A percentile compares a stretch with the other conserved stretches of the same genome.
phyloP scores from a whole-genome alignment of 2,888 invertebrate species.

The Caenorhabditis sp. region DNA sequence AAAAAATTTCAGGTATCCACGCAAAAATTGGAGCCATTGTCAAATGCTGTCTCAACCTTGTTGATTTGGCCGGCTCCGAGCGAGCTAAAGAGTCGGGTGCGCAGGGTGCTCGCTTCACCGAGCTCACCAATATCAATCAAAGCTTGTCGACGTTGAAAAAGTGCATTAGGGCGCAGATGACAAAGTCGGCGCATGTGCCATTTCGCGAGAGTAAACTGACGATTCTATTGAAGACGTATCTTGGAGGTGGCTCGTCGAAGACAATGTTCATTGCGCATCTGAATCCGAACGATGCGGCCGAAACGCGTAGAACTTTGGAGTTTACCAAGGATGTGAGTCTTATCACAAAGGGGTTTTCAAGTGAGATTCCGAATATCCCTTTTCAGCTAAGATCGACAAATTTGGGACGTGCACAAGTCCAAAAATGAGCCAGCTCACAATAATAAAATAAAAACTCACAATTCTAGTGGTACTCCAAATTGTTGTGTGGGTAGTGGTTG shows the following conservation, averaged over 20 bases:
- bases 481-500: constrained; percentile 81
- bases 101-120: constrained; percentile 76
- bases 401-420: constrained; percentile 15
- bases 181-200: constrained; percentile 81
- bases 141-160: constrained; percentile 52
- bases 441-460: constrained; percentile 74
- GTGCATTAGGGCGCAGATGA: constrained; percentile 33
- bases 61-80: constrained; percentile 88
- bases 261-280: constrained; percentile 91
- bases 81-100: constrained; percentile 74
- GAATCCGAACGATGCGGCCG: constrained; percentile 84
- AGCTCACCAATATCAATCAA: constrained; percentile 86
- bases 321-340: constrained; percentile 80
- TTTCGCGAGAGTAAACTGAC: constrained; percentile 90
- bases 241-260: constrained; percentile 87
- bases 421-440: not conserved
- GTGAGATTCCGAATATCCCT: not conserved
- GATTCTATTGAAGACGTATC: constrained; percentile 84
- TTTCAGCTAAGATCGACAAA: constrained; percentile 28
- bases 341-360: too few species aligned
- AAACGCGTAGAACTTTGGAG: constrained; percentile 85
- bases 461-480: constrained; percentile 91
- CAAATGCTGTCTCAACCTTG: constrained; percentile 79
- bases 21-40: not conserved
- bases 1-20: not conserved